phyloP scores from a whole-genome alignment of 2,797 vertebrate genomes.

The Parauchenoglanis punctatus region DNA sequence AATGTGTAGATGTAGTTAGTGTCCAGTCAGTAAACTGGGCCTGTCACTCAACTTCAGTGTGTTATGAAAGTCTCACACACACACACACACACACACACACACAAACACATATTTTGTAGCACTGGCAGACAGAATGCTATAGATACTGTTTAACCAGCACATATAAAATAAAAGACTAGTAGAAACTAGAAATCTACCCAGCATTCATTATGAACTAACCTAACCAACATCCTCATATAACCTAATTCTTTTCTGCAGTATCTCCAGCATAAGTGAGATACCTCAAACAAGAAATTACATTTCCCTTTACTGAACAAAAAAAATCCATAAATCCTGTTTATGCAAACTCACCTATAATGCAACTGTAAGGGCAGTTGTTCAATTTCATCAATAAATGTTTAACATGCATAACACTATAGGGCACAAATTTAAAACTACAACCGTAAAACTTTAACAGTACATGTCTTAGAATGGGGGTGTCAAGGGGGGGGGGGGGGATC shows the following conservation, averaged over 20 bases:
- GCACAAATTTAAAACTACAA: background rate
- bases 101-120: background rate
- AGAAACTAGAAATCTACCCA: background rate
- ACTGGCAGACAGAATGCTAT: background rate
- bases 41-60: background rate
- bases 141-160: background rate
- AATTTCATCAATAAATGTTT: conserved; percentile 4
- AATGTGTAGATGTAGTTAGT: background rate
- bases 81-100: background rate
- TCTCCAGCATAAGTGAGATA: background rate
- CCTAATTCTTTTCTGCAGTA: background rate
- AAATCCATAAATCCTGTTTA: background rate
- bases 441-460: background rate
- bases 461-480: background rate
- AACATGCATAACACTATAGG: too few relatives aligned
- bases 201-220: background rate
- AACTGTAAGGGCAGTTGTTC: background rate
- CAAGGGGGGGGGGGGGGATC: too few relatives aligned
- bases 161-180: background rate
- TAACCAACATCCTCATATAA: background rate
- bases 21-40: conserved; percentile 19
- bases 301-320: background rate
- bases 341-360: too few relatives aligned
- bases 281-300: background rate
- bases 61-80: background rate